These are phyloP conservation scores for Psophia crepitans DNA, from an alignment of 2,113 vertebrate genomes.

Conservation along the genomic window DNA sequence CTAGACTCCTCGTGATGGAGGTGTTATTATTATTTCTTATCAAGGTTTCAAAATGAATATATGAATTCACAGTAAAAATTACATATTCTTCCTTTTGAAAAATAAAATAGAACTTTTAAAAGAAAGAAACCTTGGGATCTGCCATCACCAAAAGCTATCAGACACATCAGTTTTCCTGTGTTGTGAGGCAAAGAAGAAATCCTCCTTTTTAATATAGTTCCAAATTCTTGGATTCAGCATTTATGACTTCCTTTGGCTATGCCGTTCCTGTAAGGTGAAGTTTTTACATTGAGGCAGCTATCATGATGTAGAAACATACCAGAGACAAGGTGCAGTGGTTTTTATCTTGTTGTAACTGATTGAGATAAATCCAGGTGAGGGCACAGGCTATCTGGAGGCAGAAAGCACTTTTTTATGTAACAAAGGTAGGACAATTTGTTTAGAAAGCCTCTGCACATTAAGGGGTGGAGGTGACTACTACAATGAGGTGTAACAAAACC, in stretches of 20 bases:
- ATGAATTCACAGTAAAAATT: not conserved
- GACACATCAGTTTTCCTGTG: not conserved
- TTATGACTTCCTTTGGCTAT: not conserved
- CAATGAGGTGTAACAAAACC: not conserved
- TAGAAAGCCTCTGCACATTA: not conserved
- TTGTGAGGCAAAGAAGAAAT: not conserved
- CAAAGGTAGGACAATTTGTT: not conserved
- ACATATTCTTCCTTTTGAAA: not conserved
- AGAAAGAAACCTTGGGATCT: slow-evolving; percentile 8
- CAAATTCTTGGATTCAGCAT: not conserved
- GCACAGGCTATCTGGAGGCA: not conserved
- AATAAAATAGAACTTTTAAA: slow-evolving; percentile 12
- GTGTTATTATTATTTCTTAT: slow-evolving; percentile 25
- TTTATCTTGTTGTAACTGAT: not conserved
- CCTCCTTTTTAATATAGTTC: not conserved
- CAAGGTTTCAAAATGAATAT: slow-evolving; percentile 25
- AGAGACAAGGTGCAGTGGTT: not conserved
- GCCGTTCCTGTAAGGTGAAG: not conserved
- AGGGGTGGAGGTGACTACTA: not conserved
- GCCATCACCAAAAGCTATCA: not conserved
- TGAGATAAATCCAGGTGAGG: not conserved
- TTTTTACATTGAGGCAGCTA: not conserved
- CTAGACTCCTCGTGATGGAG: not conserved
- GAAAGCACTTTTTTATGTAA: not conserved
- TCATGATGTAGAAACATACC: not conserved